These are phyloP conservation scores for Pituophis catenifer DNA, from an alignment of 2,113 vertebrate genomes.

Conservation along the genomic window DNA sequence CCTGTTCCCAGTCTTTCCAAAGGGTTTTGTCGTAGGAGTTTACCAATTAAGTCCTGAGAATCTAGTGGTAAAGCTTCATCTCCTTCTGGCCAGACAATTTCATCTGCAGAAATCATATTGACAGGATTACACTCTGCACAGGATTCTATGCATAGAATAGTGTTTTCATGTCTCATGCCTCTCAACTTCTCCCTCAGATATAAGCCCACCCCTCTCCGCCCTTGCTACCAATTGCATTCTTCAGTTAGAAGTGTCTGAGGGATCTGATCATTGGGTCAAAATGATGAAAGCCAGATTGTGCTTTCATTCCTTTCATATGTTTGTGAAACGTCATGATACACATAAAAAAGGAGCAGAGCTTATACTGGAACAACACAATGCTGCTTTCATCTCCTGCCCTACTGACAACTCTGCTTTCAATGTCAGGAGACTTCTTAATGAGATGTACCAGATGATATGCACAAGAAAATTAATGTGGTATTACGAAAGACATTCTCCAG, in stretches of 20 bases:
- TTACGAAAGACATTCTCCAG: background rate
- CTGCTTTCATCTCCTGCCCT: background rate
- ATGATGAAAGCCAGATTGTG: background rate
- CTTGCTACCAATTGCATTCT: background rate
- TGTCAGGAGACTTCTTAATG: background rate
- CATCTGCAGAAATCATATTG: slow-evolving; percentile 73
- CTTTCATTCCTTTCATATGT: background rate
- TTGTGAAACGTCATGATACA: background rate
- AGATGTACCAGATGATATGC: background rate
- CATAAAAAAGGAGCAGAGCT: background rate
- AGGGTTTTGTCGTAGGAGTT: slow-evolving; percentile 90
- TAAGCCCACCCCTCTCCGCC: no score
- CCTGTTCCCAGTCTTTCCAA: slow-evolving; percentile 94
- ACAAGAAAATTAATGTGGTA: background rate
- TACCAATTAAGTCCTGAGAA: slow-evolving; percentile 91
- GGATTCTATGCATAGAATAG: background rate
- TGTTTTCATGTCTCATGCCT: background rate
- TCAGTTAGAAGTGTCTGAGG: background rate
- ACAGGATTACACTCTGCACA: background rate
- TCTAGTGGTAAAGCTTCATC: slow-evolving; percentile 91
- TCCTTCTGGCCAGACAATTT: slow-evolving; percentile 95
- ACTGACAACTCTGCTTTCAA: background rate
- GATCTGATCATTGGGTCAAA: background rate
- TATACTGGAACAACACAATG: background rate
- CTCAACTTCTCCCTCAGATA: background rate